A percentile compares a stretch with the other conserved stretches of the same genome.
Conservation (phyloP, 2,113 vertebrate species). For the Gallinago undulata region DNA sequence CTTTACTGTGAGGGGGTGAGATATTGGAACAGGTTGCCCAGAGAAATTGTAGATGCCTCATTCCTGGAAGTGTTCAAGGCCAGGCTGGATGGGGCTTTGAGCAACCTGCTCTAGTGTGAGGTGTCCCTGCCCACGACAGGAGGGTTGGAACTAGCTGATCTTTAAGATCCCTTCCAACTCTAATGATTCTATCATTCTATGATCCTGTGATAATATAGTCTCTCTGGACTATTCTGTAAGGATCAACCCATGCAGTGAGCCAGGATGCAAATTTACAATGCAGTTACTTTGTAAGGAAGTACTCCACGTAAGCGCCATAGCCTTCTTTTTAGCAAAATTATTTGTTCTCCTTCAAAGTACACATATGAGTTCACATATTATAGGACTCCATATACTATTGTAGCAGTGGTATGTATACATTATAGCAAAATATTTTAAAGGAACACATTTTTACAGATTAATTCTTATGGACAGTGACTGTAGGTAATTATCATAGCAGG, state of each 20-base stretch:
- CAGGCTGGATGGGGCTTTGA: background rate
- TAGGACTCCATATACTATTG: background rate
- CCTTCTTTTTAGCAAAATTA: background rate
- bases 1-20: background rate
- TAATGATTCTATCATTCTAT: background rate
- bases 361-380: fast-evolving
- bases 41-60: background rate
- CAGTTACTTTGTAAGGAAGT: background rate
- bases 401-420: background rate
- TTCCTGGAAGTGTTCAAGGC: background rate
- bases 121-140: background rate
- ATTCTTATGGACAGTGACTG: background rate
- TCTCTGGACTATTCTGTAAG: background rate
- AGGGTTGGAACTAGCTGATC: background rate
- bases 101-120: background rate
- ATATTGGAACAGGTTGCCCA: background rate
- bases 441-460: background rate
- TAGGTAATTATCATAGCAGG: background rate
- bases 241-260: background rate
- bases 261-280: background rate
- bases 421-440: background rate
- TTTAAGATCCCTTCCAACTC: background rate
- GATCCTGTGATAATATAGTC: background rate
- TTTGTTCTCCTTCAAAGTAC: background rate
- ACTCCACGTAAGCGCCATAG: background rate